Evolutionary conservation across 2,113 vertebrate species (phyloP), one percentile per base, ranked within the genome.

Genomic region (Dascyllus trimaculatus): DNA sequence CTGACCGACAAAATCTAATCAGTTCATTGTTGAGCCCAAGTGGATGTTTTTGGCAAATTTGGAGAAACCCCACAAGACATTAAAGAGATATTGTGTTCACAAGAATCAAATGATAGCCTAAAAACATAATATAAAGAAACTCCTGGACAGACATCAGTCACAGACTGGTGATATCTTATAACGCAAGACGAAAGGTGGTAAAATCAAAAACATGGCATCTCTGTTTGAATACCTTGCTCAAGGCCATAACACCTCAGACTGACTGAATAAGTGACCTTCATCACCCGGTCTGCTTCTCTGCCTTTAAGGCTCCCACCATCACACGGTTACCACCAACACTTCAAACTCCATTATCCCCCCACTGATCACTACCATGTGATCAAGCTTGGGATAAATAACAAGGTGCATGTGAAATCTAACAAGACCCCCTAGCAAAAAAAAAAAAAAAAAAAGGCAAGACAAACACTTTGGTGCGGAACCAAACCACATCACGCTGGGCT

Each of bases 341-440:
- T 54, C 14, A 79, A 84, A 63, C 59, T 57, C 40, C 32, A 35
- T 35, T 35, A 35, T 35, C 40, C 75, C 46, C 22, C 38, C 58
- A 2, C 73, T 75, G 85, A 87, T 87, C 72, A 65, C 67, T 29
- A 58, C 54, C 79, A 80, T 79, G 63, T 85, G 86, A 82, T 79
- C 69, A 18, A 48, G 75, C 57, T 62, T 40, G 61, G 7, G 15
- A 60, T 52, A 38, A 67, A 43, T 49, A 48, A 69, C 3, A 1
- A 21, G 7, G 13, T 14, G 22, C 2, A 22, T 21, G 67, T 40
- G 56, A 43, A 59, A 66, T 40, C 40, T 40, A 38, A 61, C 52
- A 60, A 40, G 29, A 22, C 2, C 15, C 53, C 8, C 0, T 4
- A 11, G 17, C 4, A 29, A n/a, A 53, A 35, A n/a, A 15, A 8